These are phyloP conservation scores for Nasalis larvatus DNA, from an alignment of 2,113 vertebrate genomes.

Conservation along the genomic window DNA sequence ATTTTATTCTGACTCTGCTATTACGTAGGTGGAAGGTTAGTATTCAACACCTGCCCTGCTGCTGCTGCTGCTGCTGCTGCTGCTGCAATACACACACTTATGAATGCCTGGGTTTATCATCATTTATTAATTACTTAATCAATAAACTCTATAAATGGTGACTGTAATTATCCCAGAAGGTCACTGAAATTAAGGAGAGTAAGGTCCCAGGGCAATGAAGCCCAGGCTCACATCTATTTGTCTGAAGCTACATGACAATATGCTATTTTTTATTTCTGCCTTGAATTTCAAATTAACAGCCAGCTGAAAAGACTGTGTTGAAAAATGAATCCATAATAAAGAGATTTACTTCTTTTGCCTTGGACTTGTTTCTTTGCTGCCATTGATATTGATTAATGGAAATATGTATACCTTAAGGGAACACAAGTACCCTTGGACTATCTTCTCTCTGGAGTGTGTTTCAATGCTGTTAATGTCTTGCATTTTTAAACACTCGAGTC, in stretches of 20 bases:
- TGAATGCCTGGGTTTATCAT: background rate
- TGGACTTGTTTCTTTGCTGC: background rate
- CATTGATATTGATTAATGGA: background rate
- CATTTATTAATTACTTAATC: constrained; percentile 72
- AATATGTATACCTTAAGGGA: background rate
- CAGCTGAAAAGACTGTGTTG: constrained; percentile 27
- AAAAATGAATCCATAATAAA: constrained; percentile 58
- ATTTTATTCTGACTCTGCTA: background rate
- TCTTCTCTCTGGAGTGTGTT: background rate
- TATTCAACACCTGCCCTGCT: background rate
- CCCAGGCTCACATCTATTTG: constrained; percentile 18
- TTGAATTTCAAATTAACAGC: constrained; percentile 59
- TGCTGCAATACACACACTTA: background rate
- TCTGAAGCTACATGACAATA: constrained; percentile 32
- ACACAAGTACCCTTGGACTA: background rate
- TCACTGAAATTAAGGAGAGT: constrained; percentile 47
- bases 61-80: background rate
- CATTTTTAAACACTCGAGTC: background rate
- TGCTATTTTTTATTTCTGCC: constrained; percentile 59
- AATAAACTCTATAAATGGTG: constrained; percentile 51
- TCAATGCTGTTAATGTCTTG: background rate
- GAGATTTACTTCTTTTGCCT: constrained; percentile 38
- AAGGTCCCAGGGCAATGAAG: background rate
- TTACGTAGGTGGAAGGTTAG: background rate
- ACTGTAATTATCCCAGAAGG: constrained; percentile 63